phyloP scores from a whole-genome alignment of 2,797 vertebrate species.

The Neosilurus hyrtlii region DNA sequence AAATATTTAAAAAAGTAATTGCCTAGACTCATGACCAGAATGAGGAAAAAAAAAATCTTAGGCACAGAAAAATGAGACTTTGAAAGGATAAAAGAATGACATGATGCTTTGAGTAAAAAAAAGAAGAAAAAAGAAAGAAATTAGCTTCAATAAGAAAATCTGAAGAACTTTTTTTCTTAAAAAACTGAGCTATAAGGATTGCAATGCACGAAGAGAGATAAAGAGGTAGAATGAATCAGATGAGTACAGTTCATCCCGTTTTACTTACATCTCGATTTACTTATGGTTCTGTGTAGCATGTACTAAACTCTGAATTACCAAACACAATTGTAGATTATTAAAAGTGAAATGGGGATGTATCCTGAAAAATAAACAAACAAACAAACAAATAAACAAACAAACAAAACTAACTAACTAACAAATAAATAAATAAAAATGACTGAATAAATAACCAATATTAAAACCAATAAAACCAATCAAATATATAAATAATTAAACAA shows the following conservation, averaged over 20 bases:
- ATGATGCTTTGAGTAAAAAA: constrained; percentile 36
- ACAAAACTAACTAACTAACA: background rate
- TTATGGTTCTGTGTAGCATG: too few species aligned
- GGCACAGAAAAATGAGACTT: constrained; percentile 30
- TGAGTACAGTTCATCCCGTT: constrained; percentile 3
- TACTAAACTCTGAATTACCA: too few species aligned
- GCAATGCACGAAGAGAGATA: constrained; percentile 6
- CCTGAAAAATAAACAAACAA: background rate
- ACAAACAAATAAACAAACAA: background rate
- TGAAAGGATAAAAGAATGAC: constrained; percentile 45
- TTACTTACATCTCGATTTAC: too few species aligned
- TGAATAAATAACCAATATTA: too few species aligned
- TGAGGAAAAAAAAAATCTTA: constrained; percentile 27
- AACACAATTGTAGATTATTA: background rate
- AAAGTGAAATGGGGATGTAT: background rate
- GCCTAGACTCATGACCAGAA: constrained; percentile 57
- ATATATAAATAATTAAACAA: background rate
- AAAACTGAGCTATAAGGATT: background rate
- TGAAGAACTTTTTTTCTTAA: constrained; percentile 44
- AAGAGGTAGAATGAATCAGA: constrained; percentile 8
- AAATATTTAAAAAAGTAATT: constrained; percentile 60
- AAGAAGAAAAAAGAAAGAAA: constrained; percentile 25
- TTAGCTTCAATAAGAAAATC: constrained; percentile 38
- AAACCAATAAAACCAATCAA: too few species aligned
- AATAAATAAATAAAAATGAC: background rate